A percentile compares a stretch with the other conserved stretches of the same genome.
These are phyloP conservation scores for Botia kubotai DNA, from an alignment of 2,797 vertebrate species.

Conservation along the genomic window DNA sequence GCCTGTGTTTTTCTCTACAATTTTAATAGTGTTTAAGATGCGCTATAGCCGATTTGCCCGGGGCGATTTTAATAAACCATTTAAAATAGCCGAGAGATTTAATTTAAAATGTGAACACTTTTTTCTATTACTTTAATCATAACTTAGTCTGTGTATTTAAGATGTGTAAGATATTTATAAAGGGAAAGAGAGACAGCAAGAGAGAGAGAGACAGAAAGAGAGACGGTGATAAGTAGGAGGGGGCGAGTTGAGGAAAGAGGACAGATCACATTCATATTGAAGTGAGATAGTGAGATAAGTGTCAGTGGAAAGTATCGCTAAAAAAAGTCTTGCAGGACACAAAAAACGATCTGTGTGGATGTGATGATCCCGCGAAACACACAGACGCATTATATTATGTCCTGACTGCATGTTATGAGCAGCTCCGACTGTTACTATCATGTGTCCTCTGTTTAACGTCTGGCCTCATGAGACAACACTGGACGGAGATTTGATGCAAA, in stretches of 20 bases:
- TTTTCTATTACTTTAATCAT: neutral
- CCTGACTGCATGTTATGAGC: neutral
- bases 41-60: constrained; percentile 27
- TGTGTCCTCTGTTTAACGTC: neutral
- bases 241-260: neutral
- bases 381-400: neutral
- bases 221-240: neutral
- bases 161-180: neutral
- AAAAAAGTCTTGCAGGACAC: neutral
- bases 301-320: neutral
- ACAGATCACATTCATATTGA: constrained; percentile 32
- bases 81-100: constrained; percentile 22
- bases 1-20: constrained; percentile 49
- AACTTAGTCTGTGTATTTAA: constrained; percentile 19
- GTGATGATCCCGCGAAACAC: neutral
- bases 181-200: constrained; percentile 17
- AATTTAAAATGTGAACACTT: constrained; percentile 51
- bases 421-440: neutral
- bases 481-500: constrained; percentile 1
- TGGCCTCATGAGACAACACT: neutral
- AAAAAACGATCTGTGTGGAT: neutral
- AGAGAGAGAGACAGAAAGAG: neutral
- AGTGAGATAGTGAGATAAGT: constrained; percentile 24
- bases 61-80: constrained; percentile 39
- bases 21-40: constrained; percentile 56